Conservation (phyloP, 2,888 invertebrate species). For the Rhagophthalmus giganteus region DNA sequence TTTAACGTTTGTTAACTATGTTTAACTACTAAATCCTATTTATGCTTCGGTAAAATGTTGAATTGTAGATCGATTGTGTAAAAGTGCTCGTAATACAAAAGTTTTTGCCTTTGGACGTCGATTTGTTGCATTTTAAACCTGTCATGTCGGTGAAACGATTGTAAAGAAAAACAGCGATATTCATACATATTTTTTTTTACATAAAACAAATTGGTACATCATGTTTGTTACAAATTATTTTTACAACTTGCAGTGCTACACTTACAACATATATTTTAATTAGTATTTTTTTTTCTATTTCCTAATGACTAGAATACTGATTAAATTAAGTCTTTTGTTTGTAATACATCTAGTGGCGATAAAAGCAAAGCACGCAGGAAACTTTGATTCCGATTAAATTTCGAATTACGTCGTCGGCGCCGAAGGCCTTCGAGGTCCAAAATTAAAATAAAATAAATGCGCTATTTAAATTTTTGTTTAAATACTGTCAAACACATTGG, state of each 20-base stretch:
- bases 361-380: conserved; percentile 37
- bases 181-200: conserved; percentile 28
- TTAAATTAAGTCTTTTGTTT: conserved; percentile 47
- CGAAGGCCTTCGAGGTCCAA: too few relatives aligned
- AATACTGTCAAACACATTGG: conserved; percentile 20
- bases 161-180: conserved; percentile 13
- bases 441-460: too few relatives aligned
- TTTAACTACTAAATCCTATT: too few relatives aligned
- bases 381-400: conserved; percentile 14
- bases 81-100: too few relatives aligned
- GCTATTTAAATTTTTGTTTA: too few relatives aligned
- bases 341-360: conserved; percentile 37
- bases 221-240: conserved; percentile 43
- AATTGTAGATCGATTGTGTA: too few relatives aligned
- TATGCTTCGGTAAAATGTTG: too few relatives aligned
- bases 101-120: too few relatives aligned
- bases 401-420: conserved; percentile 7
- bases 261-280: conserved; percentile 43
- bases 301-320: conserved; percentile 49
- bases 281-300: conserved; percentile 38
- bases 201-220: conserved; percentile 39
- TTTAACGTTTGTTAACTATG: too few relatives aligned
- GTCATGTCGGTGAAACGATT: background rate
- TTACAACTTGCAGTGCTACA: conserved; percentile 41
- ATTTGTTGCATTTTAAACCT: too few relatives aligned